phyloP scores from a whole-genome alignment of 2,888 invertebrate species.

The Xylota sylvarum region DNA sequence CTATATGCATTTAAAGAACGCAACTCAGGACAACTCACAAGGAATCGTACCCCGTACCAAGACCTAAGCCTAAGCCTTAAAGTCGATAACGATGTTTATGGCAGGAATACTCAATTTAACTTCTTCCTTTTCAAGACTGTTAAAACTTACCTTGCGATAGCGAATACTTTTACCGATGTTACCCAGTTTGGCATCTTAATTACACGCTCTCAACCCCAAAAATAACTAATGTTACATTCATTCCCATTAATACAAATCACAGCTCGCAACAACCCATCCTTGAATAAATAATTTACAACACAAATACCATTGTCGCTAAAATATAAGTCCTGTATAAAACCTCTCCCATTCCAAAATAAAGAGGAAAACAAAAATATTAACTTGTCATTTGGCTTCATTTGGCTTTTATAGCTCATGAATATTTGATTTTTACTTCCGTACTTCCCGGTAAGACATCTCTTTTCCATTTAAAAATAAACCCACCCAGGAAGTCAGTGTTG shows the following conservation, averaged over 20 bases:
- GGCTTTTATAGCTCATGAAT: slow-evolving; percentile 73
- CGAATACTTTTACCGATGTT: too few relatives aligned
- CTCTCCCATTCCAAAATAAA: background rate
- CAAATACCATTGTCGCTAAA: slow-evolving; percentile 46
- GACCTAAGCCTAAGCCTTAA: too few relatives aligned
- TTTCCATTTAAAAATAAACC: slow-evolving; percentile 23
- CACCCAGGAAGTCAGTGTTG: background rate
- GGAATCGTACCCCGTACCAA: too few relatives aligned
- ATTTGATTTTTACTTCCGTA: slow-evolving; percentile 67
- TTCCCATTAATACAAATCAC: slow-evolving; percentile 66
- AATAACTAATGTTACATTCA: slow-evolving; percentile 36
- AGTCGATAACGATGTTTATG: too few relatives aligned
- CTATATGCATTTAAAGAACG: too few relatives aligned
- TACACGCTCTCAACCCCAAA: slow-evolving; percentile 6
- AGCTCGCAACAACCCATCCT: slow-evolving; percentile 41
- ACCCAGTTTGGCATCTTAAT: background rate
- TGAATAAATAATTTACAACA: slow-evolving; percentile 68
- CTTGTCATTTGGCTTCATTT: slow-evolving; percentile 75
- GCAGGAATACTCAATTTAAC: too few relatives aligned
- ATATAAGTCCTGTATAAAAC: slow-evolving; percentile 8
- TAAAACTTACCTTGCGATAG: too few relatives aligned
- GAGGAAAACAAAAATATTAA: slow-evolving; percentile 70
- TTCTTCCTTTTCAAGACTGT: too few relatives aligned
- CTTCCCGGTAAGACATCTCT: slow-evolving; percentile 36
- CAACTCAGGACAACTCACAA: too few relatives aligned